Percentiles rank a stretch among this genome's conserved stretches.
phyloP scores from a whole-genome alignment of 2,888 invertebrate species.

The Cataglyphis rosenhaueri region DNA sequence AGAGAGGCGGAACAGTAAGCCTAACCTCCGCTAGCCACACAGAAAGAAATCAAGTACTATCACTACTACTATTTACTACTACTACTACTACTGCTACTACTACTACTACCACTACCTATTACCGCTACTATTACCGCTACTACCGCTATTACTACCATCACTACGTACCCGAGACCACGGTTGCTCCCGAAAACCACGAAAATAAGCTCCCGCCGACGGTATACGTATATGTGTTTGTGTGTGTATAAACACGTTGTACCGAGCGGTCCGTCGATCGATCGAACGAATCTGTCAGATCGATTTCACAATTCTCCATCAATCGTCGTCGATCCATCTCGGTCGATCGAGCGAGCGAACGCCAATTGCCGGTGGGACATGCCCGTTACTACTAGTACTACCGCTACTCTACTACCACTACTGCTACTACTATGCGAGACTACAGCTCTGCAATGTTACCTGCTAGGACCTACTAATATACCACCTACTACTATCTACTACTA shows the following conservation, averaged over 20 bases:
- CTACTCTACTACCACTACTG: slow-evolving; percentile 61
- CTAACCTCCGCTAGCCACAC: slow-evolving; percentile 85
- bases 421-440: slow-evolving; percentile 73
- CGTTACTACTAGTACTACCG: slow-evolving; percentile 64
- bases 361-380: slow-evolving; percentile 75
- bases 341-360: slow-evolving; percentile 73
- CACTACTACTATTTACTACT: slow-evolving; percentile 71
- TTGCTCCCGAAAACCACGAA: slow-evolving; percentile 72
- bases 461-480: slow-evolving; percentile 81
- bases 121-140: slow-evolving; percentile 70
- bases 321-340: slow-evolving; percentile 57
- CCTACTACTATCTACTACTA: slow-evolving; percentile 74
- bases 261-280: slow-evolving; percentile 72
- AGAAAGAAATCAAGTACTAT: slow-evolving; percentile 71
- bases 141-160: slow-evolving; percentile 60
- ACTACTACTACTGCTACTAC: slow-evolving; percentile 68
- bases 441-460: slow-evolving; percentile 83
- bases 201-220: slow-evolving; percentile 69
- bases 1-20: slow-evolving; percentile 86
- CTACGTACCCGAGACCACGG: slow-evolving; percentile 75
- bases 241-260: slow-evolving; percentile 59
- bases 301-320: slow-evolving; percentile 51
- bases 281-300: slow-evolving; percentile 71
- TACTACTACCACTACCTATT: slow-evolving; percentile 70
- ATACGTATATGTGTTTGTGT: slow-evolving; percentile 71